Percentiles rank a stretch among this genome's conserved stretches.
Conservation (phyloP, 2,888 invertebrate genomes). For the Phania funesta region DNA sequence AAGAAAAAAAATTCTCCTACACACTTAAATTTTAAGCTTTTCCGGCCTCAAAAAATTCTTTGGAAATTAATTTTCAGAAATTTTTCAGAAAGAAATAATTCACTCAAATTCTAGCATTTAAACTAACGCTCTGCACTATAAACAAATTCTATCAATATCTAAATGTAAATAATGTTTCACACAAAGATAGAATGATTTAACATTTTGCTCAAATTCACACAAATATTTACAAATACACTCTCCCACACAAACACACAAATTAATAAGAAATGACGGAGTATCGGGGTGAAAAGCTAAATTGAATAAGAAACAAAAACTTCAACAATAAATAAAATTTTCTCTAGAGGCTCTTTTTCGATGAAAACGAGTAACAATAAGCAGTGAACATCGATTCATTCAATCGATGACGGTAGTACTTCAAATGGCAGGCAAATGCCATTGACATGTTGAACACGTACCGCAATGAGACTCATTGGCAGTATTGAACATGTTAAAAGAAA, state of each 20-base stretch:
- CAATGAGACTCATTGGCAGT: conserved; percentile 61
- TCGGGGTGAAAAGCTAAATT: not conserved
- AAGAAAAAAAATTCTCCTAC: too few relatives aligned
- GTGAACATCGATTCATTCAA: conserved; percentile 27
- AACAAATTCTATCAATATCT: not conserved
- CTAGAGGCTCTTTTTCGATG: conserved; percentile 54
- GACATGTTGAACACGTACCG: conserved; percentile 62
- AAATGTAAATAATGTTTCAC: not conserved
- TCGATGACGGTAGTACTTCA: conserved; percentile 23
- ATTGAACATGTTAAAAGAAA: conserved; percentile 48
- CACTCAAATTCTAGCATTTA: not conserved
- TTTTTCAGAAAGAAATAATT: not conserved
- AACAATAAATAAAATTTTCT: conserved; percentile 53
- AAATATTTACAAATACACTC: not conserved
- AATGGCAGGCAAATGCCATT: conserved; percentile 38
- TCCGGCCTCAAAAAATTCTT: not conserved
- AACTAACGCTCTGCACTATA: not conserved
- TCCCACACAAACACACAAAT: not conserved
- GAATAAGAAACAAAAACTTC: not conserved
- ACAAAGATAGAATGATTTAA: not conserved
- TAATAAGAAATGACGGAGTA: too few relatives aligned
- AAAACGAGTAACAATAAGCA: conserved; percentile 49
- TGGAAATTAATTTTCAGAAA: not conserved
- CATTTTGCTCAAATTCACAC: not conserved
- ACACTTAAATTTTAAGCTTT: too few relatives aligned